Base-by-base conservation (phyloP, 2,888 invertebrate species). In the Trissolcus brochymenae region DNA sequence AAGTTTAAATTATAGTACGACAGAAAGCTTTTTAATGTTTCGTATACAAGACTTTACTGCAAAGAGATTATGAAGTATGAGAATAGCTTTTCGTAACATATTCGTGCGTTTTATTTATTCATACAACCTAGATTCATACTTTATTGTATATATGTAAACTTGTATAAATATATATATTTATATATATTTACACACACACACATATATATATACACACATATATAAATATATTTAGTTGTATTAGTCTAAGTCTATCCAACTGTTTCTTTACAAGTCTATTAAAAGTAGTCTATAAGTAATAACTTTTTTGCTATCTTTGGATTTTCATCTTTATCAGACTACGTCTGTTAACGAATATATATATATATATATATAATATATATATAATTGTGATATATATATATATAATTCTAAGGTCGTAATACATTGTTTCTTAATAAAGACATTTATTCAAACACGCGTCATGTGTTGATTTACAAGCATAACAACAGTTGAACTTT, bases 341-440 rank as follows among this genome's bases (percentile, higher is more conserved):
- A 46, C 7, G 16, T 16, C n/a, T 46, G 46, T 35, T 35, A 46
- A 46, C 46, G 17, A 51, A 19, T 51, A 19, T 3, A 49, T 19
- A 51, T 51, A 17, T n/a, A n/a, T n/a, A n/a, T n/a, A n/a, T n/a
- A n/a, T n/a, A n/a, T n/a, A n/a, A n/a, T n/a, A n/a, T n/a, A n/a
- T n/a, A n/a, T n/a, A n/a, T n/a, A n/a, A n/a, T n/a, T n/a, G n/a
- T n/a, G n/a, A n/a, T n/a, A n/a, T n/a, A n/a, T n/a, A n/a, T n/a
- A n/a, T n/a, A n/a, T n/a, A 17, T 6, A 51, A 51, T 17, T 81
- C 81, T 82, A 84, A 82, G 82, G 80, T 81, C 83, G 79, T 77
- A 75, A 64, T 70, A 75, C 62, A 75, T 59, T 72, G 73, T 71
- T 68, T 56, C 62, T 68, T 64, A 55, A 75, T 75, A 64, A 29